Evolutionary conservation across 2,888 invertebrate species (phyloP).

Genomic region (Polymixis flavicincta): DNA sequence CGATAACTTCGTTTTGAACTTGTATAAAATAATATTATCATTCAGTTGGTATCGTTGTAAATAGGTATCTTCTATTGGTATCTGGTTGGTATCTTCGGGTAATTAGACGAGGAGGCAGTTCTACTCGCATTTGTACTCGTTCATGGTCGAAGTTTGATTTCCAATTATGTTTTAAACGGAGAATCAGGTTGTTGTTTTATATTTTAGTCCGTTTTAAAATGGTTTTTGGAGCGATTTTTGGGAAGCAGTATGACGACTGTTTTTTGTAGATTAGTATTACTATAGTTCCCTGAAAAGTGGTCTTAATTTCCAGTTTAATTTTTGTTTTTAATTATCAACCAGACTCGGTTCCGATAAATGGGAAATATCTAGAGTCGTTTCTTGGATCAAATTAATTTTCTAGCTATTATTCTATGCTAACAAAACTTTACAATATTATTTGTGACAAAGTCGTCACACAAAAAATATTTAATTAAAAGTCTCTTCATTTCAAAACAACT

Average conservation of each 20-base stretch:
- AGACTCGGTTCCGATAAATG: background rate
- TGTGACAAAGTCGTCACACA: background rate
- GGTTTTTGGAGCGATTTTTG: slow-evolving; percentile 6
- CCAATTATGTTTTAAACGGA: slow-evolving; percentile 53
- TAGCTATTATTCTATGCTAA: background rate
- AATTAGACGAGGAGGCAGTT: slow-evolving; percentile 66
- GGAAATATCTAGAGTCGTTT: too few species aligned
- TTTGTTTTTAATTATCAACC: background rate
- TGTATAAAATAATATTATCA: slow-evolving; percentile 83
- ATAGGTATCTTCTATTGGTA: slow-evolving; percentile 64
- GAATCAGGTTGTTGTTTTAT: slow-evolving; percentile 34
- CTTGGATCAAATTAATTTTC: background rate
- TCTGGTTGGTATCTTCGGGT: slow-evolving; percentile 64
- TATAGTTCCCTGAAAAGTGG: background rate
- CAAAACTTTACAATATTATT: background rate
- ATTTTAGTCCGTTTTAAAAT: slow-evolving; percentile 35
- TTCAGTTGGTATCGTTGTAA: slow-evolving; percentile 72
- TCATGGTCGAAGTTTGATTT: slow-evolving; percentile 60
- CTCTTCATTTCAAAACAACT: slow-evolving; percentile 25
- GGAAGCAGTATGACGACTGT: background rate
- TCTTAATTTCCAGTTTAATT: background rate
- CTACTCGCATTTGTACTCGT: slow-evolving; percentile 48
- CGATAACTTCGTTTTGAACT: slow-evolving; percentile 77
- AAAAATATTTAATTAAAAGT: slow-evolving; percentile 19
- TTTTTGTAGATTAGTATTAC: background rate